Evolutionary conservation across 2,797 vertebrate genomes (phyloP), one percentile per base, ranked within the genome.

Genomic region (Florisuga fusca): DNA sequence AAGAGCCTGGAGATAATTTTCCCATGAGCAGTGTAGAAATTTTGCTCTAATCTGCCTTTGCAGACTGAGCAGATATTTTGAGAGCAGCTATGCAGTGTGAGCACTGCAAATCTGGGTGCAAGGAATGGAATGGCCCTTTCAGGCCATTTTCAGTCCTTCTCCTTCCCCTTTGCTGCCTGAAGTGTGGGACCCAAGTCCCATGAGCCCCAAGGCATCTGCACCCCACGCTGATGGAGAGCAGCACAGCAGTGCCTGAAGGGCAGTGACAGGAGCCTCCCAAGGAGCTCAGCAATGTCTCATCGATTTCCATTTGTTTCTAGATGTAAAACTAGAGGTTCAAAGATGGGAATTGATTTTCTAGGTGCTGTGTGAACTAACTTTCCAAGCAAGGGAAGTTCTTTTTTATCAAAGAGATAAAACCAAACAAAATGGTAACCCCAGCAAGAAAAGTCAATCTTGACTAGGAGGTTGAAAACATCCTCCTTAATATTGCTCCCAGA

Each of bases 201-300:
- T 2, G 31, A 69, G 23, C 41, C 50, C 33, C 7, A 33, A 69
- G 27, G 6, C 41, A 55, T 8, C 63, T 21, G 21, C 3, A 12
- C 3, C 1, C 1, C 14, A 13, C 0, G 2, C 21, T 26, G 10
- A n/a, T 0, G 2, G 51, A 48, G 41, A 81, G 38, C 31, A 33
- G 19, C 23, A 15, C 6, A 43, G 22, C 76, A 61, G 7, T 17
- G 33, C 22, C 54, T 62, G 7, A 4, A 54, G 22, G 18, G 45
- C 69, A 81, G 22, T 3, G 27, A 20, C n/a, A n/a, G 55, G 17
- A 78, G 38, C 36, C 71, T 88, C 59, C 31, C 62, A 53, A 81
- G 51, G 15, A 36, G 62, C 26, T 91, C 63, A 62, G 62, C 12
- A 69, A 62, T 2, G 2, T 45, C 69, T 59, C 29, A 54, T 34